Evolutionary conservation across 2,888 invertebrate species (phyloP).

Genomic region (Heliconius erato): DNA sequence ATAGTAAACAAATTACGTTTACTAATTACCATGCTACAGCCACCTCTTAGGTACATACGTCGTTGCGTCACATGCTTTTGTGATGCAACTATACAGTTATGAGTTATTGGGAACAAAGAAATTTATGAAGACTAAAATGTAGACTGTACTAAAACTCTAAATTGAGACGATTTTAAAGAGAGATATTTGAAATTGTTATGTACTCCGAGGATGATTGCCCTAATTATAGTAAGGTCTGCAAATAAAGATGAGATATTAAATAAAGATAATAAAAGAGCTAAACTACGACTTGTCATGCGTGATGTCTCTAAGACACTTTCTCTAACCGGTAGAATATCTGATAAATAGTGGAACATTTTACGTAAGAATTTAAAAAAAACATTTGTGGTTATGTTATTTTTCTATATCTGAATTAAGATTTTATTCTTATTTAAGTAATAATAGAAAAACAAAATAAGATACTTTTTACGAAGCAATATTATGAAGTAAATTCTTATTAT

Average conservation of each 20-base stretch:
- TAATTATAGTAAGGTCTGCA: background rate
- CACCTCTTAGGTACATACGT: slow-evolving; percentile 3
- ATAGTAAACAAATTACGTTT: slow-evolving; percentile 25
- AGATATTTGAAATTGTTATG: slow-evolving; percentile 2
- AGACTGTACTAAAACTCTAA: background rate
- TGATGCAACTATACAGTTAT: slow-evolving; percentile 14
- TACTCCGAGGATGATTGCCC: background rate
- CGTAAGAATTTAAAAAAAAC: slow-evolving; percentile 24
- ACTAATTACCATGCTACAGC: slow-evolving; percentile 29
- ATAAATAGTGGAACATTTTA: slow-evolving; percentile 19
- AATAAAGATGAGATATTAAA: background rate
- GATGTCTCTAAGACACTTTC: slow-evolving; percentile 46
- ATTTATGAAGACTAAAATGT: background rate
- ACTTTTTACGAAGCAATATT: background rate
- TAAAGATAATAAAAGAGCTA: slow-evolving; percentile 21
- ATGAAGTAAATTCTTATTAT: background rate
- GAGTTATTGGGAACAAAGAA: background rate
- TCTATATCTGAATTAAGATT: background rate
- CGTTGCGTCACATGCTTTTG: slow-evolving; percentile 6
- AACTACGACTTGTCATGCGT: slow-evolving; percentile 34
- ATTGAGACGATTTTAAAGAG: background rate
- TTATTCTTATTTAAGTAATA: background rate
- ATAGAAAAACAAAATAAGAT: background rate
- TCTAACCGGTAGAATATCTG: slow-evolving; percentile 26
- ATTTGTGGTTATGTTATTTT: slow-evolving; percentile 10